Evolutionary conservation across 2,113 vertebrate species (phyloP).

Genomic region (Scomber japonicus): DNA sequence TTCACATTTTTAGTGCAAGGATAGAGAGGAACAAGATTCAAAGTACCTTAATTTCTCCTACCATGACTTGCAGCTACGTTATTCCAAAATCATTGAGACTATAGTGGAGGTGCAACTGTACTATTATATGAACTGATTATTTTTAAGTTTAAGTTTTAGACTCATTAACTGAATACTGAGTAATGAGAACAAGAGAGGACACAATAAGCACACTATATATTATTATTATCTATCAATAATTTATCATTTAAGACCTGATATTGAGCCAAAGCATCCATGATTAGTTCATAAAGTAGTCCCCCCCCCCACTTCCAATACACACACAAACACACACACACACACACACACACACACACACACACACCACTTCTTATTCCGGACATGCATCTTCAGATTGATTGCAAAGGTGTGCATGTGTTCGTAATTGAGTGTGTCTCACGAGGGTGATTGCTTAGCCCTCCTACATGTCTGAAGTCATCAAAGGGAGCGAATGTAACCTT

Average conservation of each 20-base stretch:
- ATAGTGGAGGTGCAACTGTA: neutral
- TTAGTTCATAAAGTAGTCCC: slow-evolving; percentile 28
- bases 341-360: slow-evolving; percentile 19
- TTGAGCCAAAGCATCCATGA: neutral
- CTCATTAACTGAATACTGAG: neutral
- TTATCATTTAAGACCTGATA: neutral
- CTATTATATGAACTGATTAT: neutral
- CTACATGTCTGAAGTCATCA: slow-evolving; percentile 78
- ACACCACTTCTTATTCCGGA: slow-evolving; percentile 64
- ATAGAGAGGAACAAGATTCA: neutral
- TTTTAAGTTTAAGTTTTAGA: too few species aligned
- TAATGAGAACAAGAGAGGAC: neutral
- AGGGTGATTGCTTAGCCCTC: slow-evolving; percentile 72
- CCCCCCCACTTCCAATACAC: neutral
- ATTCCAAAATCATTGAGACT: too few species aligned
- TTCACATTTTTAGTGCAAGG: neutral
- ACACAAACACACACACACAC: too few species aligned
- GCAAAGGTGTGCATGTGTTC: slow-evolving; percentile 29
- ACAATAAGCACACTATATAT: neutral
- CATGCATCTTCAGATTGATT: slow-evolving; percentile 64
- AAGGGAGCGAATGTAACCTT: slow-evolving; percentile 78
- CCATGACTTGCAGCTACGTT: too few species aligned
- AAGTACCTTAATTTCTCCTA: neutral
- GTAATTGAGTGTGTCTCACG: slow-evolving; percentile 66
- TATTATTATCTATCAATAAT: neutral